A percentile compares a stretch with the other conserved stretches of the same genome.
phyloP scores from a whole-genome alignment of 2,888 invertebrate species.

The Parnassius orleans region DNA sequence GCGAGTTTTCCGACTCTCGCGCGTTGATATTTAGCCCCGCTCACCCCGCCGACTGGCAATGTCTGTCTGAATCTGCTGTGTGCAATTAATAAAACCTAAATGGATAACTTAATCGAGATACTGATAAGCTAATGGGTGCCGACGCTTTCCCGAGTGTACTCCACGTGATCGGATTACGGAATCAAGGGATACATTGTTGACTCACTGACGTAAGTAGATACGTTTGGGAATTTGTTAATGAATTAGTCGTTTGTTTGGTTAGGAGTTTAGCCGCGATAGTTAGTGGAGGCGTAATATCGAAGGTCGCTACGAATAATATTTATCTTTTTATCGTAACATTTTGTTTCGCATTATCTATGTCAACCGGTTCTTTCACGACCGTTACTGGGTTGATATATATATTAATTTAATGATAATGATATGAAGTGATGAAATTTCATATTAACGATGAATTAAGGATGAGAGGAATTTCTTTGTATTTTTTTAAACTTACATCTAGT shows the following conservation, averaged over 20 bases:
- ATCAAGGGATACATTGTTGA: constrained; percentile 61
- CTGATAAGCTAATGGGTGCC: constrained; percentile 66
- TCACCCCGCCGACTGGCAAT: constrained; percentile 49
- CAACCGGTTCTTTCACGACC: constrained; percentile 17
- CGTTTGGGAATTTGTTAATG: constrained; percentile 51
- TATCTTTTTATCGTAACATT: constrained; percentile 49
- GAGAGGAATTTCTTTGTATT: too few relatives aligned
- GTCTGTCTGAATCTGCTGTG: constrained; percentile 67
- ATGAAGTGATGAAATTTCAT: background rate
- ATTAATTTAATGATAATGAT: background rate
- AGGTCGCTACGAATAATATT: constrained; percentile 58
- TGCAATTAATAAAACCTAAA: constrained; percentile 41
- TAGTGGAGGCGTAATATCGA: constrained; percentile 43
- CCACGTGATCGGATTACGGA: constrained; percentile 71
- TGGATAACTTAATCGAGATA: constrained; percentile 45
- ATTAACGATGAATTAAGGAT: too few relatives aligned
- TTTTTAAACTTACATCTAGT: too few relatives aligned
- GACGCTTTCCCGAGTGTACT: constrained; percentile 50
- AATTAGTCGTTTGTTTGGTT: constrained; percentile 45
- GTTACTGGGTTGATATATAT: constrained; percentile 3
- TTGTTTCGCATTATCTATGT: constrained; percentile 30
- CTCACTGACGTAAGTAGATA: constrained; percentile 62
- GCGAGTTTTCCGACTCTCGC: constrained; percentile 54
- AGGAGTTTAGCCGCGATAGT: constrained; percentile 46
- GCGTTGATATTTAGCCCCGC: constrained; percentile 40